A percentile compares a stretch with the other conserved stretches of the same genome.
Evolutionary conservation across 2,888 invertebrate species (phyloP).

Genomic region (Erynnis tages): DNA sequence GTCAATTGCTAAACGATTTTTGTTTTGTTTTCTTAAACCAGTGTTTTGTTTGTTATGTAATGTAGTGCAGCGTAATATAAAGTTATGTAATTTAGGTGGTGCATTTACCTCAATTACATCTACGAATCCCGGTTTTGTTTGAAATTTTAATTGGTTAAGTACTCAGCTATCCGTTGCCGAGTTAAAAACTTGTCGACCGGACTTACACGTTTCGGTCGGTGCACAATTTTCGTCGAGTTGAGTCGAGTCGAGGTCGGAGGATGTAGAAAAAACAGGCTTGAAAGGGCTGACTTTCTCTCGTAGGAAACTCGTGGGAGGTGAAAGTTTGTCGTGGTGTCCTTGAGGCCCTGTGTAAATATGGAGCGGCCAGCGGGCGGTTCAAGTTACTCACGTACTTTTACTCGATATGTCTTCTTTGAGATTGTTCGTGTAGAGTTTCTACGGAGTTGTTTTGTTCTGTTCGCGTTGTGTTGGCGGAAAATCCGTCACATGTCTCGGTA

Average conservation of each 20-base stretch:
- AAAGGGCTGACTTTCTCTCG: slow-evolving; percentile 60
- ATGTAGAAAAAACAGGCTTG: slow-evolving; percentile 50
- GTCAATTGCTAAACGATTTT: not conserved
- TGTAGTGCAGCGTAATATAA: too few species aligned
- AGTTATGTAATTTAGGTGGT: too few species aligned
- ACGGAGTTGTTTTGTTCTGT: not conserved
- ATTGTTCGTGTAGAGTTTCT: not conserved
- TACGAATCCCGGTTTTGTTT: not conserved
- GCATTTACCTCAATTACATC: too few species aligned
- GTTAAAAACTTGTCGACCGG: slow-evolving; percentile 3
- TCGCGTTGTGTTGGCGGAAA: not conserved
- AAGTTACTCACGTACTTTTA: slow-evolving; percentile 15
- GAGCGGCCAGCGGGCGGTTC: slow-evolving; percentile 38
- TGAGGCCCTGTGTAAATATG: slow-evolving; percentile 54
- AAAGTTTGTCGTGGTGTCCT: slow-evolving; percentile 66
- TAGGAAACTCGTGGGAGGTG: slow-evolving; percentile 61
- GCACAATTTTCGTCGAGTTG: slow-evolving; percentile 42
- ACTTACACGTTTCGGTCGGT: slow-evolving; percentile 17
- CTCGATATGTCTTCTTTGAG: slow-evolving; percentile 5
- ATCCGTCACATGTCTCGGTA: too few species aligned
- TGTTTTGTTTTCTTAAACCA: not conserved
- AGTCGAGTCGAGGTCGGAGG: slow-evolving; percentile 44
- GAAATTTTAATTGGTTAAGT: not conserved
- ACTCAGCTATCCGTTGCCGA: too few species aligned
- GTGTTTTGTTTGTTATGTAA: too few species aligned